Evolutionary conservation across 2,797 vertebrate genomes (phyloP).

Genomic region (Eutrigla gurnardus): DNA sequence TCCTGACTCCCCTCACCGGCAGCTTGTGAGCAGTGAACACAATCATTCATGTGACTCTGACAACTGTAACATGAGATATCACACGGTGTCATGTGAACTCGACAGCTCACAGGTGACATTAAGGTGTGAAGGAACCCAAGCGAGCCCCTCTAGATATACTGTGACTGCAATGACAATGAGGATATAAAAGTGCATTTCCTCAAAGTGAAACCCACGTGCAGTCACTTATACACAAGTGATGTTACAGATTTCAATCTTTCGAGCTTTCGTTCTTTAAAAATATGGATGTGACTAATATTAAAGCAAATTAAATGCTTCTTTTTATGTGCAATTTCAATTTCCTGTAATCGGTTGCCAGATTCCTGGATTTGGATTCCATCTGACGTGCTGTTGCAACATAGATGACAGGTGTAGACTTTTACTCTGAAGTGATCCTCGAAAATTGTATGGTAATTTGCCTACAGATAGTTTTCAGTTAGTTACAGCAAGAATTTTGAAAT

Average conservation of each 20-base stretch:
- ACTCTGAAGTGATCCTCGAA: not conserved
- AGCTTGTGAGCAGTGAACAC: slow-evolving; percentile 30
- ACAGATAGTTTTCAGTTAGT: not conserved
- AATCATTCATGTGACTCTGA: not conserved
- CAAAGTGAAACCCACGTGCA: not conserved
- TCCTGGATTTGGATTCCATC: not conserved
- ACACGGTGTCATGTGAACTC: not conserved
- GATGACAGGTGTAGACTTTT: not conserved
- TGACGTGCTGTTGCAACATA: not conserved
- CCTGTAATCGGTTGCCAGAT: not conserved
- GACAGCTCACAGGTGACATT: not conserved
- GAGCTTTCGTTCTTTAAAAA: not conserved
- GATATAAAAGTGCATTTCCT: not conserved
- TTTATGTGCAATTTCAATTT: not conserved
- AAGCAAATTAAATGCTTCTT: not conserved
- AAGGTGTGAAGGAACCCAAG: slow-evolving; percentile 4
- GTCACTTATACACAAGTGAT: not conserved
- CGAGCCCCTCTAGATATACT: not conserved
- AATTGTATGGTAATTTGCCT: not conserved
- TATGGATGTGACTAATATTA: not conserved
- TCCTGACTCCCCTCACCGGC: not conserved
- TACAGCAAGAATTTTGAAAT: too few relatives aligned
- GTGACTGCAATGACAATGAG: not conserved
- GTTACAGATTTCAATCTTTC: not conserved
- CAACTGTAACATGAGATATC: slow-evolving; percentile 8